Evolutionary conservation across 53 echinoderm and acorn worm genomes (phyloP).

Genomic region (Apostichopus leukothele): DNA sequence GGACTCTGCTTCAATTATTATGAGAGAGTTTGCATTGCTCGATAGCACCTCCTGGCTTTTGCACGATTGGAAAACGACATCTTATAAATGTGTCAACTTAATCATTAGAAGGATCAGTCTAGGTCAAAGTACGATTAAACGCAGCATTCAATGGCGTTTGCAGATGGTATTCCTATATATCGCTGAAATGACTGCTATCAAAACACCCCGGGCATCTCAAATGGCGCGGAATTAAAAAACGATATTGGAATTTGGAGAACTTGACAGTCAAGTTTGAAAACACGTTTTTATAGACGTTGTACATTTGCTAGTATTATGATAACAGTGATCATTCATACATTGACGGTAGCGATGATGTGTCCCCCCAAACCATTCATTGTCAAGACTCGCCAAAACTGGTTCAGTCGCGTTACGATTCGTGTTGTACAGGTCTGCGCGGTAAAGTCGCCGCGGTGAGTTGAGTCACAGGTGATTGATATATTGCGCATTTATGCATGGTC

Average conservation of each 20-base stretch:
- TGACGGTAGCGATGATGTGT: too few species aligned
- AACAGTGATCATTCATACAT: background rate
- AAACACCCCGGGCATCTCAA: conserved; percentile 41
- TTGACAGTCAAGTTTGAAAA: background rate
- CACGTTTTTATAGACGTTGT: background rate
- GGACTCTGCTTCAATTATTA: too few species aligned
- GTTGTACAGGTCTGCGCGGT: too few species aligned
- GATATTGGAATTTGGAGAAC: background rate
- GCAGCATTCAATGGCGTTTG: conserved; percentile 10
- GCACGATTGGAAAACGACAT: too few species aligned
- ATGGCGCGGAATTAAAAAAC: conserved; percentile 31
- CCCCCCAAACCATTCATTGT: too few species aligned
- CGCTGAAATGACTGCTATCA: conserved; percentile 8
- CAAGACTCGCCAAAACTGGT: too few species aligned
- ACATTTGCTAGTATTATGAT: background rate
- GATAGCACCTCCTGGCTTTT: too few species aligned
- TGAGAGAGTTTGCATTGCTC: too few species aligned
- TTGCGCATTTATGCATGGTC: too few species aligned
- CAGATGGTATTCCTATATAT: conserved; percentile 10
- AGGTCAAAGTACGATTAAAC: background rate
- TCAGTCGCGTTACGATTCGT: too few species aligned
- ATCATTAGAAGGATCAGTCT: background rate
- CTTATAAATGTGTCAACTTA: background rate
- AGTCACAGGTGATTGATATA: too few species aligned
- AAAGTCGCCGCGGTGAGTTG: too few species aligned